Evolutionary conservation across 2,888 invertebrate species (phyloP), one percentile per base, ranked within the genome.

Genomic region (Galeruca laticollis): DNA sequence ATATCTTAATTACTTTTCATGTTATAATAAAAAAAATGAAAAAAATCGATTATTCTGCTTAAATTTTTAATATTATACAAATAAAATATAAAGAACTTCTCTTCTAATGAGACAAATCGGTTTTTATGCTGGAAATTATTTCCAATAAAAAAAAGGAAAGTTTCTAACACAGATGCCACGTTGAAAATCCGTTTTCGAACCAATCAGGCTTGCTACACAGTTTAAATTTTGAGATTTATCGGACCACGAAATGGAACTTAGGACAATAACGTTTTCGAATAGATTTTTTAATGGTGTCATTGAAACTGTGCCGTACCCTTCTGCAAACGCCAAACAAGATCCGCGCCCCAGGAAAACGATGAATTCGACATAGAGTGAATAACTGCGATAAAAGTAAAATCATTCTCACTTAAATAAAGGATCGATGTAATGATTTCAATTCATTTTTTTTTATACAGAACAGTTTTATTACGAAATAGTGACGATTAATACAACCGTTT

Each of bases 251-350:
- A 74, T 73, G 65, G 73, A 73, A 68, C 68, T 69, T 66, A 67
- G 73, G 70, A 73, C 74, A 74, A 73, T 74, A 68, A 73, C 63
- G 71, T 69, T 72, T 73, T 72, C 73, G 63, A 74, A 73, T 73
- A 71, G 71, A 54, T 66, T 74, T 73, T 71, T 72, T 69, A 69
- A 65, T 70, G 70, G 35, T 51, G 59, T 35, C 66, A 66, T 60
- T 60, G 51, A 15, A 66, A 51, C 47, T 37, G 49, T 18, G 66
- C 26, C 59, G 33, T 21, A n/a, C 35, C 59, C 66, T 51, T 60
- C 51, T 51, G 35, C 18, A 59, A 59, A 65, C 49, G n/a, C 21
- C 21, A 59, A 59, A 66, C 66, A 59, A 65, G 59, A 49, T 65
- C 35, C 21, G 33, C 66, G 37, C 59, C 51, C 37, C 51, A 11